Base-by-base conservation (phyloP, 2,113 vertebrate species). In the Neopipo cinnamomea region DNA sequence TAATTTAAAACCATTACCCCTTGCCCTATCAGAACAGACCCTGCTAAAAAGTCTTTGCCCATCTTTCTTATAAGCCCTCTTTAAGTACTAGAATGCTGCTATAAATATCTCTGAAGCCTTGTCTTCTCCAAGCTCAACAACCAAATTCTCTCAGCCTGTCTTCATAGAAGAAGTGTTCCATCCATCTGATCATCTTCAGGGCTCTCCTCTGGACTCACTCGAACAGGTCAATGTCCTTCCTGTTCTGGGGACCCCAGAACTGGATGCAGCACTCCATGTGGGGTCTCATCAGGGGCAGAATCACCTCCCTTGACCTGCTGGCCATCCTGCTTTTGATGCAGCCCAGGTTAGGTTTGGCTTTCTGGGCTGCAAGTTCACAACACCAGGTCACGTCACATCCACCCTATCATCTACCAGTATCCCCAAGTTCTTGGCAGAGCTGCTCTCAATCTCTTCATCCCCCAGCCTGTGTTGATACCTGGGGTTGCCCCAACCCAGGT, bases 241-340 rank as follows among this genome's bases (percentile, higher is more conserved):
- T 37, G 3, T 47, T 12, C 16, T 10, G 24, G 16, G 10, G 6
- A 3, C 7, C 3, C 12, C 33, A 39, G 23, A 66, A 27, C 2
- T 19, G 17, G 5, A 50, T 33, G 44, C 35, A 88, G 50, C 18
- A 33, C 18, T 44, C 6, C 11, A 18, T 9, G 8, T 31, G 49
- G 13, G 35, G 8, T 65, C 35, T 65, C 30, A 56, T 13, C n/a
- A 65, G 17, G 11, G 37, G 9, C 11, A 50, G 59, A 88, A 50
- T 33, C 30, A 11, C 7, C 14, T 49, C 41, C 21, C 30, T 49
- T 14, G 3, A 58, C 37, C 66, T 56, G 6, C 12, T 55, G 55
- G 3, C 24, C 56, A 22, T 0, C 0, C 11, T 35, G 35, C 14
- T 73, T 49, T 72, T 42, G 21, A 31, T 65, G 35, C 0, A 0